Conservation (phyloP, 2,888 invertebrate species). For the Phyllotreta striolata region DNA sequence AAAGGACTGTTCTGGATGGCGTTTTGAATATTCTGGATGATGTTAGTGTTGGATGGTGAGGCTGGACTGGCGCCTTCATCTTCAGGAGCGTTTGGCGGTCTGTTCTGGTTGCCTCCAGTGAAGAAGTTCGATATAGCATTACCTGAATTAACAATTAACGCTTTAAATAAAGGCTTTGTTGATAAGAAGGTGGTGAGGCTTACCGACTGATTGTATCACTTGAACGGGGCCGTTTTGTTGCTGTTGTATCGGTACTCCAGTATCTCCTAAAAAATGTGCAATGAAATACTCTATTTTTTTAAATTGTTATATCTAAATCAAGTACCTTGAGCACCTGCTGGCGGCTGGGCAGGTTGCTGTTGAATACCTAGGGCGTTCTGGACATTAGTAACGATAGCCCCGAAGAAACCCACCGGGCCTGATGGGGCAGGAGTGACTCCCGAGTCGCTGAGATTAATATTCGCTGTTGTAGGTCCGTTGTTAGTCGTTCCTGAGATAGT, state of each 20-base stretch:
- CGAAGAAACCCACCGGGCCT: conserved; percentile 32
- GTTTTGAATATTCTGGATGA: conserved; percentile 44
- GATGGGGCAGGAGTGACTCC: conserved; percentile 23
- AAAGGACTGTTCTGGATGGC: conserved; percentile 45
- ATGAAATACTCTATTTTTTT: too few relatives aligned
- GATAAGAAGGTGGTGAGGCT: conserved; percentile 18
- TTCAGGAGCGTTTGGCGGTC: conserved; percentile 33
- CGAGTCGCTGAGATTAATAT: conserved; percentile 45
- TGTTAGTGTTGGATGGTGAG: conserved; percentile 18
- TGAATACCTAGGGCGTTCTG: conserved; percentile 42
- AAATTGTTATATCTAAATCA: too few relatives aligned
- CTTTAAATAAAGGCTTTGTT: not conserved
- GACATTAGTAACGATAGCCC: conserved; percentile 39
- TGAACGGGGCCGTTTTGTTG: conserved; percentile 41
- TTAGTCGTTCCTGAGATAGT: conserved; percentile 37
- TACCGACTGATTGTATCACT: conserved; percentile 43
- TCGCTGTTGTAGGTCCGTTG: conserved; percentile 35
- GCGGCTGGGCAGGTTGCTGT: conserved; percentile 15
- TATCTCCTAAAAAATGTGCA: conserved; percentile 37
- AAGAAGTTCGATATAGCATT: conserved; percentile 43
- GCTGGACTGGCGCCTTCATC: conserved; percentile 34
- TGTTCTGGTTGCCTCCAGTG: conserved; percentile 36
- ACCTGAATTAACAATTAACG: conserved; percentile 35
- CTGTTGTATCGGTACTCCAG: conserved; percentile 28
- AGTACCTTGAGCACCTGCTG: conserved; percentile 42